phyloP scores from a whole-genome alignment of 1,140 invertebrate genomes.

The Aricia agestis region DNA sequence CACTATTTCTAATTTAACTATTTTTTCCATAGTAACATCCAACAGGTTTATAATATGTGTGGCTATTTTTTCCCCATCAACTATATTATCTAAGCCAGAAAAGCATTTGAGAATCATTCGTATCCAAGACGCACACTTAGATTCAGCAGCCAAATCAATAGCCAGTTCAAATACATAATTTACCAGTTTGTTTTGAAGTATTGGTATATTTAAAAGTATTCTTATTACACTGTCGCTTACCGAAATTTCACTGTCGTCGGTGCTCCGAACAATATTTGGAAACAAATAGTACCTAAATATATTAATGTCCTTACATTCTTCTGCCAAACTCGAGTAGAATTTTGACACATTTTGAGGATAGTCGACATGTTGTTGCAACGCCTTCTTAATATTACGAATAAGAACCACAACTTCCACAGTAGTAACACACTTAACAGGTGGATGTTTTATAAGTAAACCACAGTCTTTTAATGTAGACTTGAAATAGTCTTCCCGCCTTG shows the following conservation, averaged over 20 bases:
- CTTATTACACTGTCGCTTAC: constrained; percentile 59
- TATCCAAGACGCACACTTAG: constrained; percentile 55
- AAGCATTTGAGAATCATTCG: constrained; percentile 66
- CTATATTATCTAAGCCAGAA: constrained; percentile 52
- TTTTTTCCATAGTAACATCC: constrained; percentile 58
- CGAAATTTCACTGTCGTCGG: constrained; percentile 38
- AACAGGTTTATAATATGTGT: constrained; percentile 60
- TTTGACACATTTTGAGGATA: constrained; percentile 62
- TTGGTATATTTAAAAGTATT: constrained; percentile 58
- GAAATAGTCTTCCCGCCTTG: constrained; percentile 42
- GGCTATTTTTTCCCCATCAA: constrained; percentile 51
- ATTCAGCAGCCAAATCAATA: constrained; percentile 54
- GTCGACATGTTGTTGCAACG: constrained; percentile 58
- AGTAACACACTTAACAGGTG: constrained; percentile 48
- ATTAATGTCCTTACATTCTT: constrained; percentile 47
- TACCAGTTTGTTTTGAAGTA: constrained; percentile 59
- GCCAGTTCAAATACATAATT: constrained; percentile 63
- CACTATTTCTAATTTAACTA: constrained; percentile 66
- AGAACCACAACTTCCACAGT: constrained; percentile 50
- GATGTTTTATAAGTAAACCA: constrained; percentile 49
- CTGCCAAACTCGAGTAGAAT: constrained; percentile 51
- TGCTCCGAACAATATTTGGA: constrained; percentile 51
- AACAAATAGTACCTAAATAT: constrained; percentile 61
- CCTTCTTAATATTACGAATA: constrained; percentile 58
- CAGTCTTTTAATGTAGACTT: constrained; percentile 45